Conservation (phyloP, 2,113 vertebrate genomes). For the Chaetura pelagica region DNA sequence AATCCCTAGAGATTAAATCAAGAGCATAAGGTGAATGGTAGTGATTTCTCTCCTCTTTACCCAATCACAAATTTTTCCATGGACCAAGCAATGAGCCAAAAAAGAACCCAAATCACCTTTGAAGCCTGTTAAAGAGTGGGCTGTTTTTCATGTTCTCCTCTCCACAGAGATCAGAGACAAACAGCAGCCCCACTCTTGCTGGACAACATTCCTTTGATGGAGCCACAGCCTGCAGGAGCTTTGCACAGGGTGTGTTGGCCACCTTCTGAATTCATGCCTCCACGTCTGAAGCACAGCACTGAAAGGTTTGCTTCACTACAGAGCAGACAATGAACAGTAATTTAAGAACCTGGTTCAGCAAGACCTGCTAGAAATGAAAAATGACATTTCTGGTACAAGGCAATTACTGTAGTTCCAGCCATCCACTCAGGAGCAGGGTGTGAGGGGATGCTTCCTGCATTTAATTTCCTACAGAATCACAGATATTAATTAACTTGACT, state of each 20-base stretch:
- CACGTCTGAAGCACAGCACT: fast-evolving
- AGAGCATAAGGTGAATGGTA: background rate
- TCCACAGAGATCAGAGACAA: background rate
- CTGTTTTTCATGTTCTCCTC: background rate
- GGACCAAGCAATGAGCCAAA: background rate
- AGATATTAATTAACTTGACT: slow-evolving; percentile 54
- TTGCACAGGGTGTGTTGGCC: background rate
- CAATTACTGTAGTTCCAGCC: slow-evolving; percentile 34
- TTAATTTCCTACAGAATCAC: slow-evolving; percentile 40
- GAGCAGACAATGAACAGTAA: slow-evolving; percentile 21
- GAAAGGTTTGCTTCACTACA: slow-evolving; percentile 4
- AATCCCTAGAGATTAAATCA: background rate
- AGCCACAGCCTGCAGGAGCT: background rate
- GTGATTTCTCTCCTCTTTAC: background rate
- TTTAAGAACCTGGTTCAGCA: slow-evolving; percentile 38
- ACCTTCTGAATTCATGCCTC: background rate
- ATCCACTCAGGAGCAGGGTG: background rate
- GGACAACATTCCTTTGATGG: background rate
- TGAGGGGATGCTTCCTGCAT: background rate
- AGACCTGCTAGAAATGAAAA: slow-evolving; percentile 53
- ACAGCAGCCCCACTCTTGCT: background rate
- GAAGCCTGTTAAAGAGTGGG: background rate
- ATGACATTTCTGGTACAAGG: slow-evolving; percentile 26
- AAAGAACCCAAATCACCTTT: background rate
- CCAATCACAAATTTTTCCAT: background rate